Evolutionary conservation across 2,888 invertebrate species (phyloP).

Genomic region (Drosophila pseudotakahashii): DNA sequence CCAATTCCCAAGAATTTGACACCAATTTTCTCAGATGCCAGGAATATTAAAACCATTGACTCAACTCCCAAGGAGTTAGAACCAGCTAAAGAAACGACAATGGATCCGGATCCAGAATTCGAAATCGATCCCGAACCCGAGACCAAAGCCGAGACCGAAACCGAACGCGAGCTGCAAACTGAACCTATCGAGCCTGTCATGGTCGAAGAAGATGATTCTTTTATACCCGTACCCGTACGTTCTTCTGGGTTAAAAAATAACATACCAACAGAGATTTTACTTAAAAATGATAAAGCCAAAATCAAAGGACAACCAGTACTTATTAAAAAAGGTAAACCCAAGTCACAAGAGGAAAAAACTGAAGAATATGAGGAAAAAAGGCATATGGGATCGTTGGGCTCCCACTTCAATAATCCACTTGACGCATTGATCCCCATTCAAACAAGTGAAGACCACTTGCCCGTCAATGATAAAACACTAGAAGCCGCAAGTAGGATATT

Average conservation of each 20-base stretch:
- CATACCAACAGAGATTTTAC: not conserved
- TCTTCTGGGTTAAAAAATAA: not conserved
- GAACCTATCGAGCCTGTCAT: not conserved
- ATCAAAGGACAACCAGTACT: too few relatives aligned
- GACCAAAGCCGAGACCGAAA: not conserved
- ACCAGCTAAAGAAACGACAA: not conserved
- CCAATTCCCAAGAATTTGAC: too few relatives aligned
- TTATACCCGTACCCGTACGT: slow-evolving; percentile 1
- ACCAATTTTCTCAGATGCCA: too few relatives aligned
- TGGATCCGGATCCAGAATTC: not conserved
- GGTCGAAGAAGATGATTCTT: not conserved
- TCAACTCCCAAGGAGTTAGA: not conserved
- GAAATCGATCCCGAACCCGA: not conserved
- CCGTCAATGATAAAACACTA: not conserved
- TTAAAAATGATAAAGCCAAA: not conserved
- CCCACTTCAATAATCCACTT: not conserved
- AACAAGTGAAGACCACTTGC: not conserved
- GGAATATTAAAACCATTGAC: too few relatives aligned
- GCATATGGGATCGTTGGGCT: not conserved
- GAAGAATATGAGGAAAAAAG: not conserved
- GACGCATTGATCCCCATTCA: not conserved
- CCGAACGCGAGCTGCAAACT: not conserved
- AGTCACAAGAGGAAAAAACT: not conserved
- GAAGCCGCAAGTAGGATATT: not conserved
- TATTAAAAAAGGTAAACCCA: not conserved